A percentile compares a stretch with the other conserved stretches of the same genome.
These are phyloP conservation scores for Callopanchax toddi DNA, from an alignment of 2,113 vertebrate genomes.

Conservation along the genomic window DNA sequence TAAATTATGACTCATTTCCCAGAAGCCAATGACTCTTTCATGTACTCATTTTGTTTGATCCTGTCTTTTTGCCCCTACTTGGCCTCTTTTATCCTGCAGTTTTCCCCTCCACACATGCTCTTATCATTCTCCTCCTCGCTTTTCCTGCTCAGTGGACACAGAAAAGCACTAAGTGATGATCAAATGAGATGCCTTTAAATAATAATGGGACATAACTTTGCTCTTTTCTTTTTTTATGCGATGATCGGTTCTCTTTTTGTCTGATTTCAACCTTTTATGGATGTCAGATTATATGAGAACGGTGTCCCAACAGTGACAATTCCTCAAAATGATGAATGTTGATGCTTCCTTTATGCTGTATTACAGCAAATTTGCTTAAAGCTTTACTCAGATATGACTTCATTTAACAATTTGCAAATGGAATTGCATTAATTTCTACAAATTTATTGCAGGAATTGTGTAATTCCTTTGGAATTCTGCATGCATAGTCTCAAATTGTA, in stretches of 20 bases:
- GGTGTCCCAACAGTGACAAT: neutral
- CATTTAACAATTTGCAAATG: neutral
- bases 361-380: neutral
- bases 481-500: no score
- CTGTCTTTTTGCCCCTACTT: neutral
- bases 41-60: neutral
- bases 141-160: slow-evolving; percentile 23
- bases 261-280: neutral
- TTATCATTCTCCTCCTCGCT: neutral
- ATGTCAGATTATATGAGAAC: no score
- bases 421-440: no score
- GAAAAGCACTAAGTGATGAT: slow-evolving; percentile 46
- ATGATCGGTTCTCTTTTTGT: neutral
- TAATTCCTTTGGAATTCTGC: no score
- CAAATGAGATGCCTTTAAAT: slow-evolving; percentile 11
- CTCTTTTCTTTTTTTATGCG: neutral
- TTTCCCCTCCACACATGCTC: neutral
- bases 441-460: no score
- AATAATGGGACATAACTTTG: slow-evolving; percentile 22
- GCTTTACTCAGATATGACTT: neutral
- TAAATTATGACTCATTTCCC: slow-evolving; percentile 17
- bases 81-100: slow-evolving; percentile 5
- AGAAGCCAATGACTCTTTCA: neutral
- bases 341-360: no score
- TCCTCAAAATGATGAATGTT: neutral